These are phyloP conservation scores for Lasioglossum oenotherae DNA, from an alignment of 2,888 invertebrate species.

Conservation along the genomic window DNA sequence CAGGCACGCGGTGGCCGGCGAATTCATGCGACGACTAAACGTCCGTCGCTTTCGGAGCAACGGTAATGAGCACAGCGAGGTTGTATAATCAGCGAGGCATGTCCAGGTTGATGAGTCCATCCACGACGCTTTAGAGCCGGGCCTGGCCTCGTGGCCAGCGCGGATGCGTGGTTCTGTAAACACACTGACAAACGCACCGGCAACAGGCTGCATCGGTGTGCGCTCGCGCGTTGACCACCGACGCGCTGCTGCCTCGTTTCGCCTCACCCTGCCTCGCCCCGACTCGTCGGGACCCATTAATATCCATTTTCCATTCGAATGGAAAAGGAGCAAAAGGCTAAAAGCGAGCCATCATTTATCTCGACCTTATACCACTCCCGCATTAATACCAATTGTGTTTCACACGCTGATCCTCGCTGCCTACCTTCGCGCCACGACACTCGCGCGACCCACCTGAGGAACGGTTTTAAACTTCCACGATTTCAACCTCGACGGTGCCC, in stretches of 20 bases:
- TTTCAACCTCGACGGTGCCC: not conserved
- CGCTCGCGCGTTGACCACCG: constrained; percentile 64
- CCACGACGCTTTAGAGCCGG: constrained; percentile 58
- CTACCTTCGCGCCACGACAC: not conserved
- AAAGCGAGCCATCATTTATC: constrained; percentile 79
- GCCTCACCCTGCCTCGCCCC: not conserved
- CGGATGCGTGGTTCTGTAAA: constrained; percentile 27
- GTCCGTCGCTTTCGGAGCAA: constrained; percentile 61
- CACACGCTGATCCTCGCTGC: constrained; percentile 64
- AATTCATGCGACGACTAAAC: constrained; percentile 43
- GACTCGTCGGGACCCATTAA: constrained; percentile 76
- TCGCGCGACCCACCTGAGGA: not conserved
- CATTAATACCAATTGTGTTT: constrained; percentile 81
- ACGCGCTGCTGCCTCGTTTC: constrained; percentile 26
- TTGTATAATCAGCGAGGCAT: constrained; percentile 66
- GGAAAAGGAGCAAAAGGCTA: constrained; percentile 77
- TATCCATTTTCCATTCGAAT: constrained; percentile 75
- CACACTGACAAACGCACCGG: constrained; percentile 46
- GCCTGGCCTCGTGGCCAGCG: constrained; percentile 40
- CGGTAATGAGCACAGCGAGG: constrained; percentile 64
- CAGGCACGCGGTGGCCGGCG: constrained; percentile 23
- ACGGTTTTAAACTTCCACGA: not conserved
- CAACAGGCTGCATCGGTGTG: constrained; percentile 39
- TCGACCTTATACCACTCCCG: constrained; percentile 72
- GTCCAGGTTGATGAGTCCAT: constrained; percentile 70